A percentile compares a stretch with the other conserved stretches of the same genome.
Evolutionary conservation across 2,888 invertebrate genomes (phyloP).

Genomic region (Hofmannophila pseudospretella): DNA sequence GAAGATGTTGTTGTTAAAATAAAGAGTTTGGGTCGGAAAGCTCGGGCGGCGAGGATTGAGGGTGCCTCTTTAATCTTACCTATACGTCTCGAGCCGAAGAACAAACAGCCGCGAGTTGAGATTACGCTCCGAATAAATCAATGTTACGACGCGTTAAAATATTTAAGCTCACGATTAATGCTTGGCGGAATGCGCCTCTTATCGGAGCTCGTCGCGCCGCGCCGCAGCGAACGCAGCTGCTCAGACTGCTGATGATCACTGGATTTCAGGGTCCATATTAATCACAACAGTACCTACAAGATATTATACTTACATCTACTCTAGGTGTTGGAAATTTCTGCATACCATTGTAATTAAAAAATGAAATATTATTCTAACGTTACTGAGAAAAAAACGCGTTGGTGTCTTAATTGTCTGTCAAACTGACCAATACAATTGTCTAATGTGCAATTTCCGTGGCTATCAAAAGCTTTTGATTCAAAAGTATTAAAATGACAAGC

Average conservation of each 20-base stretch:
- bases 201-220: conserved; percentile 45
- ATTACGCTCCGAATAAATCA: conserved; percentile 75
- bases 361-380: too few species aligned
- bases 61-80: conserved; percentile 62
- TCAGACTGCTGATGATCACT: conserved; percentile 32
- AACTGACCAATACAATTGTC: too few species aligned
- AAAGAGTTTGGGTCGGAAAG: conserved; percentile 32
- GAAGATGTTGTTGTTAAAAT: conserved; percentile 34
- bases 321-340: too few species aligned
- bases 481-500: too few species aligned
- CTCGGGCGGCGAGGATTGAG: conserved; percentile 41
- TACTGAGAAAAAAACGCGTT: too few species aligned
- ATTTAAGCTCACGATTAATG: conserved; percentile 76
- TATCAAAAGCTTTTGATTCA: too few species aligned
- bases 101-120: conserved; percentile 74
- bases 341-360: too few species aligned
- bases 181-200: conserved; percentile 54
- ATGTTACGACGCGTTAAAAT: conserved; percentile 77
- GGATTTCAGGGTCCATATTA: conserved; percentile 31
- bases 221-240: conserved; percentile 34
- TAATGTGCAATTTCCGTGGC: too few species aligned
- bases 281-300: too few species aligned
- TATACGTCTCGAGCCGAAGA: conserved; percentile 70
- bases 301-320: too few species aligned
- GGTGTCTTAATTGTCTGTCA: too few species aligned